Base-by-base conservation (phyloP, 2,888 invertebrate species). In the Tyria jacobaeae region DNA sequence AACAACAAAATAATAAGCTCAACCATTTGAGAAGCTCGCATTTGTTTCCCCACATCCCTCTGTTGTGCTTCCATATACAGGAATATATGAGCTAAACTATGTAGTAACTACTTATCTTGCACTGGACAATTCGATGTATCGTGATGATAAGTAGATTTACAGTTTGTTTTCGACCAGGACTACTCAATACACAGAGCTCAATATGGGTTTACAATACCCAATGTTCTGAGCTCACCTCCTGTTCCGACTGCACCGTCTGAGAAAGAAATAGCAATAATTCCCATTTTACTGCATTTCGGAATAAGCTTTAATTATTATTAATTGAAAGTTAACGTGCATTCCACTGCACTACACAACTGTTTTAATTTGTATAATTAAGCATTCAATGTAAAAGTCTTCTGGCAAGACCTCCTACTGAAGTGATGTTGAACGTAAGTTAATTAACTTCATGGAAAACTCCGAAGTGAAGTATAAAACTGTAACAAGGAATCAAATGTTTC, bases 301-400 rank as follows among this genome's bases (percentile, higher is more conserved):
- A 1, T 41, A 17, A 41, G 41, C 9, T 17, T 41, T 7, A 17
- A n/a, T 41, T 41, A 41, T 41, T 41, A 41, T 41, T 17, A 41
- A n/a, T 41, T 41, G 10, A 41, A 41, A 41, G 2, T 17, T 10
- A 41, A 7, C 41, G n/a, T 17, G 17, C 9, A 41, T 41, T 41
- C 10, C 41, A 17, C 9, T n/a, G 41, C 41, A 41, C 17, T 17
- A 41, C 41, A 41, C n/a, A 41, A 41, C 41, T 17, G 41, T 17
- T 41, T 41, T 17, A 9, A 41, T 41, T 41, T 41, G 41, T 41
- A 41, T 41, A 41, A 41, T 41, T 41, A 41, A 10, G n/a, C 39
- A 39, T 39, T 39, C 39, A 39, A 17, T 17, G 17, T 3, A 0
- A 10, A 17, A 0, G 41, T 41, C 41, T 41, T 41, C 17, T n/a